Conservation (phyloP, 2,113 vertebrate species). For the Crotalus helleri region DNA sequence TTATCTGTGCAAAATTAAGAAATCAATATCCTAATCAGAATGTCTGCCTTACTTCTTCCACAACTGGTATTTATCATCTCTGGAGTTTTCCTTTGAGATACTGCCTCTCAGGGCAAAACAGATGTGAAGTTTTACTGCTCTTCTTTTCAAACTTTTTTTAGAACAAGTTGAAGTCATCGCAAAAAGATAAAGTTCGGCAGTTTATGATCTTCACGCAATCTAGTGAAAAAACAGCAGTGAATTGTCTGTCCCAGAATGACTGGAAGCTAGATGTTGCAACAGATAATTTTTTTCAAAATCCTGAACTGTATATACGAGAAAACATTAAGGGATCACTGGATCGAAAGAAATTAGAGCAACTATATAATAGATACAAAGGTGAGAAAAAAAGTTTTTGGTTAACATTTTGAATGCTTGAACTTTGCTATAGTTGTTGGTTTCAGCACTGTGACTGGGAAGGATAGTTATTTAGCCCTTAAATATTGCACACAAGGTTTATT, state of each 20-base stretch:
- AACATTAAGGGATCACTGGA: slow-evolving; percentile 89
- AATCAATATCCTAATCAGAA: not conserved
- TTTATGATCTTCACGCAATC: slow-evolving; percentile 99
- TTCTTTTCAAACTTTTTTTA: slow-evolving; percentile 60
- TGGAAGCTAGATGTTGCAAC: slow-evolving; percentile 99
- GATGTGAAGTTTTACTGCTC: slow-evolving; percentile 32
- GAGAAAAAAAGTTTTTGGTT: slow-evolving; percentile 48
- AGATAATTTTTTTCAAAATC: slow-evolving; percentile 98
- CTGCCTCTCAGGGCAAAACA: not conserved
- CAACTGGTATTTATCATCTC: not conserved
- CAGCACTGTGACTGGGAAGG: not conserved
- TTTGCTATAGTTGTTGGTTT: not conserved
- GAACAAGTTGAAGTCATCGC: slow-evolving; percentile 99
- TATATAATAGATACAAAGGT: slow-evolving; percentile 98
- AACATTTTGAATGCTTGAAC: not conserved
- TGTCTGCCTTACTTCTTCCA: not conserved
- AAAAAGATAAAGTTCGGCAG: slow-evolving; percentile 99
- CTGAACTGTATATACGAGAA: slow-evolving; percentile 92
- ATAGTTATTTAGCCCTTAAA: not conserved
- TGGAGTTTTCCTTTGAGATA: not conserved
- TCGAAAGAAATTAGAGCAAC: slow-evolving; percentile 93
- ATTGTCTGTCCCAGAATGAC: slow-evolving; percentile 96
- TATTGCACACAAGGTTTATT: not conserved
- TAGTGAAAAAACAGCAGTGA: slow-evolving; percentile 96
- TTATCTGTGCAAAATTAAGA: not conserved